These are phyloP conservation scores for Acanthornis magna DNA, from an alignment of 2,797 vertebrate genomes.

Conservation along the genomic window DNA sequence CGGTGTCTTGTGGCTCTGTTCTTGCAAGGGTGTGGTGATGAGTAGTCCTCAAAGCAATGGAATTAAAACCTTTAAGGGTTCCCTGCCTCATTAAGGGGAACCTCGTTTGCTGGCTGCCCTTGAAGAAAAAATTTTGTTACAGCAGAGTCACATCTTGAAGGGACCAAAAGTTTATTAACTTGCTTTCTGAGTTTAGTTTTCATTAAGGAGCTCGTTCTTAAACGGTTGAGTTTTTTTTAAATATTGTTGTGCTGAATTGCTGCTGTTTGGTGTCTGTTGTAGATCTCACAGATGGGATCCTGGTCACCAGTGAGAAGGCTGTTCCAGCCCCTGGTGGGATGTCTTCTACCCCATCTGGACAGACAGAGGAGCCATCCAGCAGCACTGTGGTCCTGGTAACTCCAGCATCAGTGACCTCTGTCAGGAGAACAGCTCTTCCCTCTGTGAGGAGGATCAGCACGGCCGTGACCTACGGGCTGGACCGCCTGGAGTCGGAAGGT, in stretches of 20 bases:
- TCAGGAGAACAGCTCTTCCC: slow-evolving; percentile 51
- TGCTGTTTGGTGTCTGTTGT: neutral
- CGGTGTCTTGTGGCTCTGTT: neutral
- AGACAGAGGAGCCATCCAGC: slow-evolving; percentile 35
- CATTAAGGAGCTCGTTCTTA: neutral
- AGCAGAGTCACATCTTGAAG: neutral
- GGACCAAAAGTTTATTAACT: neutral
- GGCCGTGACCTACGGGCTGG: slow-evolving; percentile 70
- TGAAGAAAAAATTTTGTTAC: neutral
- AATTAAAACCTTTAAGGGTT: neutral
- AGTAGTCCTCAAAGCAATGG: neutral
- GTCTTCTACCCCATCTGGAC: slow-evolving; percentile 19
- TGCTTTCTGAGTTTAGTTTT: neutral
- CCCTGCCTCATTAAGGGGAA: neutral
- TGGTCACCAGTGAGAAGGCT: slow-evolving; percentile 19
- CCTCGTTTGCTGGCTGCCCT: neutral
- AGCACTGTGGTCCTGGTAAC: neutral
- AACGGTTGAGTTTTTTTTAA: neutral
- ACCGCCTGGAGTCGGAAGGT: slow-evolving; percentile 80
- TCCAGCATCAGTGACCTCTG: slow-evolving; percentile 22
- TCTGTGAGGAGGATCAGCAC: slow-evolving; percentile 53
- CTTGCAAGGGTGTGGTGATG: neutral
- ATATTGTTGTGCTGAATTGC: neutral
- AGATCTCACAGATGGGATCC: neutral
- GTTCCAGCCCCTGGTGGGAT: neutral